Conservation (phyloP, 2,113 vertebrate genomes). For the Dasyornis broadbenti region DNA sequence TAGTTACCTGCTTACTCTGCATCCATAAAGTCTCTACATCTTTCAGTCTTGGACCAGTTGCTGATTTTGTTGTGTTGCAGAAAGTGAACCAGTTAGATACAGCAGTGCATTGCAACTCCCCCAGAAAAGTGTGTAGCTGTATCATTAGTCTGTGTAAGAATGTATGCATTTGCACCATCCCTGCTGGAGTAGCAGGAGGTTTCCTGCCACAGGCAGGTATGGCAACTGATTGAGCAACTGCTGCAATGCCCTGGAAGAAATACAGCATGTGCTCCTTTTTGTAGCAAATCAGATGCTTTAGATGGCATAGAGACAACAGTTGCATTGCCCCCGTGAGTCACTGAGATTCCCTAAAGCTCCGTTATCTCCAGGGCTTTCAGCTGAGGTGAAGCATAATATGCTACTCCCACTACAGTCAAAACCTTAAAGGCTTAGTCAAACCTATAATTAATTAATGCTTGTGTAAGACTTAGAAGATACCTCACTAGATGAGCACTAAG, state of each 20-base stretch:
- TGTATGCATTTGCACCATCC: neutral
- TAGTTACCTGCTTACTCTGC: neutral
- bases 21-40: neutral
- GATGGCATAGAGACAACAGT: neutral
- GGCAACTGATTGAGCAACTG: neutral
- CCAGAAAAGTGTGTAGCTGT: neutral
- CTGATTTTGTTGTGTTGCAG: neutral
- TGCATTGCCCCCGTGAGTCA: neutral
- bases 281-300: neutral
- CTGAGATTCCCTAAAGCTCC: neutral
- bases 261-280: neutral
- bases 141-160: neutral
- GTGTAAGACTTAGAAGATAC: neutral
- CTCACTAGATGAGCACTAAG: neutral
- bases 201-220: conserved; percentile 7
- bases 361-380: neutral
- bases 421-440: conserved; percentile 6
- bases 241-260: neutral
- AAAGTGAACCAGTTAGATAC: neutral
- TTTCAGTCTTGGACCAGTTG: neutral
- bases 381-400: neutral
- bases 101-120: neutral
- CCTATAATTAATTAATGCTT: conserved; percentile 8
- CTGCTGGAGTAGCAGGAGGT: neutral
- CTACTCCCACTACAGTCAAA: neutral